Base-by-base conservation (phyloP, 2,888 invertebrate species). In the Gastrophysa polygoni region DNA sequence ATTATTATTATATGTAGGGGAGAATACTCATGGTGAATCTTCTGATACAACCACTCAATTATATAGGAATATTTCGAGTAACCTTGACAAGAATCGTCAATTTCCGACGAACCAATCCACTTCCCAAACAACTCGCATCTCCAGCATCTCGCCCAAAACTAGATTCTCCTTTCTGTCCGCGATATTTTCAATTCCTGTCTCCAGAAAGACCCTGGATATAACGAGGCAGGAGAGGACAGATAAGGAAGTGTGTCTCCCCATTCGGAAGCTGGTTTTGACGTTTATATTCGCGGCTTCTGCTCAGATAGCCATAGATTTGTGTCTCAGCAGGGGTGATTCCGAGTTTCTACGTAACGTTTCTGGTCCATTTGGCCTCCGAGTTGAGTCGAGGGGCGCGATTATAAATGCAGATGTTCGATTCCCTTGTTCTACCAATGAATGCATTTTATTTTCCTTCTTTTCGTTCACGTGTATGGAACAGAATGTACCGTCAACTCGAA, bases 341-440 rank as follows among this genome's bases (percentile, higher is more conserved):
- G 38, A 38, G 68, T 72, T 76, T 74, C 72, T 63, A 56, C 73
- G 72, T 76, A 75, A 75, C 75, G 75, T 77, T 76, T 76, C 77
- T 74, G 71, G 73, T 66, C 74, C 75, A 76, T 77, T 77, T 75
- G 55, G 29, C 29, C 29, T 50, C 8, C n/a, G 38, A 4, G 32
- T 38, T 3, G 14, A 14, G 38, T 14, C 14, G 6, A 38, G 14
- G 38, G 6, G 1, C 38, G 38, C 11, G n/a, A 38, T 38, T n/a
- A n/a, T 14, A n/a, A n/a, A 38, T 38, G 38, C 38, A 38, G 38
- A 38, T 38, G 38, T 14, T n/a, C 6, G 38, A 4, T 38, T 38
- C 14, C 14, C 38, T 38, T 14, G 38, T 38, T 38, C n/a, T 38
- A n/a, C 14, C 4, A 14, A 38, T 14, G 38, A 6, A 38, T 38